phyloP scores from a whole-genome alignment of 1,140 invertebrate species.

The Drosophila melanica region DNA sequence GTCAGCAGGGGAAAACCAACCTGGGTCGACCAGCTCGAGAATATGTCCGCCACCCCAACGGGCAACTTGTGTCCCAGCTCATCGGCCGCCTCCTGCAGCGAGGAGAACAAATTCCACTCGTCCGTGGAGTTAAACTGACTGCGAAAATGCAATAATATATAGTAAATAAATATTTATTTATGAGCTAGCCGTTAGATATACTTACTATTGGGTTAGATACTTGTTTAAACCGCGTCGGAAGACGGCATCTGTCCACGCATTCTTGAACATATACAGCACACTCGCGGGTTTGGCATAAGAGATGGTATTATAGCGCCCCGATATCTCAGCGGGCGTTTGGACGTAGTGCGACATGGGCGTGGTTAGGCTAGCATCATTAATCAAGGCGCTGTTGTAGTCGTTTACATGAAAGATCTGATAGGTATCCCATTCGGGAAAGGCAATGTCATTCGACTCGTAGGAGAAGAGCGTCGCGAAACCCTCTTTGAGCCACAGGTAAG shows the following conservation, averaged over 20 bases:
- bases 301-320: conserved; percentile 88
- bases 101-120: conserved; percentile 69
- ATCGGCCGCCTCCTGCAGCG: conserved; percentile 84
- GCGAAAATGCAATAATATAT: conserved; percentile 8
- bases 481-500: conserved; percentile 85
- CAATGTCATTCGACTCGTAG: conserved; percentile 84
- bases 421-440: conserved; percentile 68
- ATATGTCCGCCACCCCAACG: conserved; percentile 66
- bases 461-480: conserved; percentile 85
- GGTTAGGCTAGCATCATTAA: conserved; percentile 58
- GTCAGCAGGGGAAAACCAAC: conserved; percentile 85
- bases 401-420: conserved; percentile 89
- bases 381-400: conserved; percentile 66
- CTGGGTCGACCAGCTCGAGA: conserved; percentile 85
- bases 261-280: conserved; percentile 96
- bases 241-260: conserved; percentile 92
- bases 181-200: not conserved
- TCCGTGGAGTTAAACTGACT: conserved; percentile 84
- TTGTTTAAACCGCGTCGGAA: conserved; percentile 92
- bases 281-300: conserved; percentile 87
- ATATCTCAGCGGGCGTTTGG: conserved; percentile 87
- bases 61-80: conserved; percentile 47
- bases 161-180: not conserved
- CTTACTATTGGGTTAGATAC: conserved; percentile 88
- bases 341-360: conserved; percentile 89